Base-by-base conservation (phyloP, 2,888 invertebrate genomes). In the Drosophila tripunctata region DNA sequence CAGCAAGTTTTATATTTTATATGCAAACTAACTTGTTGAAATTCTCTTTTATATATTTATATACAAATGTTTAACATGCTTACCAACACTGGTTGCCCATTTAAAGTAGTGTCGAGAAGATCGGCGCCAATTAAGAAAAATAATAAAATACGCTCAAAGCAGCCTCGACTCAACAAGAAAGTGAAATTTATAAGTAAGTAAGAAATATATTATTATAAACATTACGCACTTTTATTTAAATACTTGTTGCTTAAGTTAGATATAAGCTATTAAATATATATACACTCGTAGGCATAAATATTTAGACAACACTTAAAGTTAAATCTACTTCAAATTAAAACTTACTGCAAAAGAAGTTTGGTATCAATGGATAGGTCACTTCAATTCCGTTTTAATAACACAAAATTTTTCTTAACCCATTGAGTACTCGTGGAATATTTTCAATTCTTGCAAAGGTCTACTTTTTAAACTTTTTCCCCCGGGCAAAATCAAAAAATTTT, bases 131-230 rank as follows among this genome's bases (percentile, higher is more conserved):
- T 94, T 90, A 96, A 96, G 93, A 96, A 96, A 93, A 94, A 95
- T 73, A 94, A 95, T 92, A 96, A 96, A 91, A 94, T 94, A 73
- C 93, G 96, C 90, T 95, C 96, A 87, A 96, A 96, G 93, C 96
- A 96, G 92, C 96, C 96, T 74, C 88, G 91, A 73, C 79, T 90
- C 71, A 91, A 90, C 77, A 96, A 96, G 93, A 96, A 96, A 93
- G 96, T 96, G 72, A 96, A 96, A 93, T 96, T 96, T 91, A 96
- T 96, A 93, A 96, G 96, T 96, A 94, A 96, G 96, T 96, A 93
- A 30, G 22, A 21, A 1, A 1, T 74, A 48, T 54, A 54, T 8
- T 22, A 36, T 24, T 21, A 24, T 15, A 1, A 24, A 5, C 8
- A 14, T 1, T 22, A 41, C 5, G 4, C 5, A 14, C 2, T 8